phyloP scores from a whole-genome alignment of 2,797 vertebrate species.

The Champsocephalus gunnari region DNA sequence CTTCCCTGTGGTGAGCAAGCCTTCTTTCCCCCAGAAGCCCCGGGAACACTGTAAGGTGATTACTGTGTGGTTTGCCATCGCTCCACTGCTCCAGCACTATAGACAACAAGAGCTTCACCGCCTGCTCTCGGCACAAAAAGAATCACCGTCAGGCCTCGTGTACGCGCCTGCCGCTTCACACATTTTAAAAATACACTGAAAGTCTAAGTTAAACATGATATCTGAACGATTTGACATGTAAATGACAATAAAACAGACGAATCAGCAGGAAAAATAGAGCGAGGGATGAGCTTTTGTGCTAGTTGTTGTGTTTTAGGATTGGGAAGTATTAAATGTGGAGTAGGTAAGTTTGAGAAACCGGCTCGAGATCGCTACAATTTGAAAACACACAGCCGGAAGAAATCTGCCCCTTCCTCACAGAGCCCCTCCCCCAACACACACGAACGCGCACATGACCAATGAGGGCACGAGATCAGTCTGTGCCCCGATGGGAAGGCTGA shows the following conservation, averaged over 20 bases:
- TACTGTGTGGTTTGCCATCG: conserved; percentile 85
- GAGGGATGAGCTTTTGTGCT: not conserved
- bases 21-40: conserved; percentile 79
- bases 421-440: too few species aligned
- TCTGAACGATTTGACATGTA: not conserved
- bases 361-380: too few species aligned
- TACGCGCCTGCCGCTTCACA: conserved; percentile 39
- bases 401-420: too few species aligned
- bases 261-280: not conserved
- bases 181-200: not conserved
- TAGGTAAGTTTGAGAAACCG: too few species aligned
- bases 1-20: conserved; percentile 77
- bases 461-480: too few species aligned
- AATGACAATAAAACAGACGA: not conserved
- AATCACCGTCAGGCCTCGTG: conserved; percentile 33
- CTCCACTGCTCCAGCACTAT: conserved; percentile 86
- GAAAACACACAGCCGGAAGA: too few species aligned
- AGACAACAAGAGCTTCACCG: conserved; percentile 70
- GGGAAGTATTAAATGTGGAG: too few species aligned
- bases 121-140: conserved; percentile 72
- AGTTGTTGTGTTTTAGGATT: conserved; percentile 26
- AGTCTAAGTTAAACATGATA: conserved; percentile 1
- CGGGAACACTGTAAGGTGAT: conserved; percentile 88
- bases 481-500: too few species aligned
- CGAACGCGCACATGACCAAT: too few species aligned